Conservation (phyloP, 2,888 invertebrate species). For the Mechanitis messenoides region DNA sequence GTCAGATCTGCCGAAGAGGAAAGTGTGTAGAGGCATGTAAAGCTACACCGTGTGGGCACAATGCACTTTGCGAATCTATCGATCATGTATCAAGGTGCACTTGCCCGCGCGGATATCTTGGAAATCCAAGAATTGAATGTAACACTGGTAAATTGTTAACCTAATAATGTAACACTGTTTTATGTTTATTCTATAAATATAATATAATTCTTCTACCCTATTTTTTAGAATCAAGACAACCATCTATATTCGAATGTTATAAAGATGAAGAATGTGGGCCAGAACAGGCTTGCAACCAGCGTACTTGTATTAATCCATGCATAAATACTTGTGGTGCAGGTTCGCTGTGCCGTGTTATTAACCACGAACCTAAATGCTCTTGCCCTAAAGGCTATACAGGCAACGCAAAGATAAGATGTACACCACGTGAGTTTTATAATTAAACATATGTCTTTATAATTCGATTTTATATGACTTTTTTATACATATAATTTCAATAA, state of each 20-base stretch:
- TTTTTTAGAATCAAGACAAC: conserved; percentile 60
- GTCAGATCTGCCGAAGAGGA: conserved; percentile 85
- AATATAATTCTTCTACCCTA: not conserved
- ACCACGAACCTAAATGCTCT: conserved; percentile 85
- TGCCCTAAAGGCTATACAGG: conserved; percentile 89
- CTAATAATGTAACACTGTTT: conserved; percentile 10
- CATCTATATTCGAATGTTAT: conserved; percentile 81
- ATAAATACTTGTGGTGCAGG: conserved; percentile 84
- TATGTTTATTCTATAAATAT: conserved; percentile 8
- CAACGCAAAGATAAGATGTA: conserved; percentile 82
- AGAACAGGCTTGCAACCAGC: conserved; percentile 85
- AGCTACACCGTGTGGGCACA: conserved; percentile 86
- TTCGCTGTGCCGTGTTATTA: conserved; percentile 88
- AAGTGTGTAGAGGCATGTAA: conserved; percentile 87
- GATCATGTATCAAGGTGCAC: conserved; percentile 86
- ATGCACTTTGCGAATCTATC: conserved; percentile 86
- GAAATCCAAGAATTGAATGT: conserved; percentile 88
- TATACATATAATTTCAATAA: not conserved
- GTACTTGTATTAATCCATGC: conserved; percentile 88
- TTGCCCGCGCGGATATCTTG: conserved; percentile 86
- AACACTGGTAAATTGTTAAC: conserved; percentile 65
- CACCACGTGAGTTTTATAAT: conserved; percentile 82
- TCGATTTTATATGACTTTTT: not conserved
- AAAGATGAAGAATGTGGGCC: conserved; percentile 85
- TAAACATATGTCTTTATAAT: not conserved